phyloP scores from a whole-genome alignment of 2,113 vertebrate genomes.

The Leiothrix lutea region DNA sequence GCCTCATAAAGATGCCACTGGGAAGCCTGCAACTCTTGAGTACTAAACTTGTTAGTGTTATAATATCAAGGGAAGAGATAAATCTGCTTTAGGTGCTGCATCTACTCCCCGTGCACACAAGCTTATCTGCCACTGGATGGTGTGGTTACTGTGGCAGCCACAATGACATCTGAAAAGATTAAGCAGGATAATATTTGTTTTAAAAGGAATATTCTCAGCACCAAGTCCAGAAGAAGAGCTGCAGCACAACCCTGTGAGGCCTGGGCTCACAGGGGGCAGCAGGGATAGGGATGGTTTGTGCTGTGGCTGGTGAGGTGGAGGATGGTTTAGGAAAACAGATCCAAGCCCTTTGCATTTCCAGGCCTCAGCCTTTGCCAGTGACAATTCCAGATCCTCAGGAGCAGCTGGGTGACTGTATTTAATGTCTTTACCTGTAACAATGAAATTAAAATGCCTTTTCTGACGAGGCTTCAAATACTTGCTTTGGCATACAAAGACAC shows the following conservation, averaged over 20 bases:
- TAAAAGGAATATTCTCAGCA: background rate
- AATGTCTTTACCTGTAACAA: background rate
- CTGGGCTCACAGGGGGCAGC: accelerated
- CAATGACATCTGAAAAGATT: background rate
- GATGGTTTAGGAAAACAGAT: background rate
- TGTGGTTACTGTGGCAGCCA: background rate
- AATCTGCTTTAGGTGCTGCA: constrained; percentile 21
- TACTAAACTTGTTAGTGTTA: constrained; percentile 61
- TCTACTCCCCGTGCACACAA: background rate
- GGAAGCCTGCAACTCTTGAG: constrained; percentile 57
- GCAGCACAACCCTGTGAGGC: background rate
- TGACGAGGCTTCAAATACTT: background rate
- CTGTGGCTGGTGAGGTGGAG: background rate
- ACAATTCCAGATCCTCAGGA: background rate
- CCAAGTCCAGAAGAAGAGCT: background rate
- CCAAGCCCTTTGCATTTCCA: accelerated
- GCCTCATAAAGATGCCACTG: constrained; percentile 62
- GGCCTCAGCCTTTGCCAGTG: background rate
- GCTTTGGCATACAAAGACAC: background rate
- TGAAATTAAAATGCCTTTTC: background rate
- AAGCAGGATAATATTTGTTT: background rate
- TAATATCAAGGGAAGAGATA: constrained; percentile 32
- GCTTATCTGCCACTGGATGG: background rate
- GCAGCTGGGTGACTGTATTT: background rate
- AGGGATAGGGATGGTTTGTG: background rate